Conservation (phyloP, 2,797 vertebrate genomes). For the Syndactyla subalaris region DNA sequence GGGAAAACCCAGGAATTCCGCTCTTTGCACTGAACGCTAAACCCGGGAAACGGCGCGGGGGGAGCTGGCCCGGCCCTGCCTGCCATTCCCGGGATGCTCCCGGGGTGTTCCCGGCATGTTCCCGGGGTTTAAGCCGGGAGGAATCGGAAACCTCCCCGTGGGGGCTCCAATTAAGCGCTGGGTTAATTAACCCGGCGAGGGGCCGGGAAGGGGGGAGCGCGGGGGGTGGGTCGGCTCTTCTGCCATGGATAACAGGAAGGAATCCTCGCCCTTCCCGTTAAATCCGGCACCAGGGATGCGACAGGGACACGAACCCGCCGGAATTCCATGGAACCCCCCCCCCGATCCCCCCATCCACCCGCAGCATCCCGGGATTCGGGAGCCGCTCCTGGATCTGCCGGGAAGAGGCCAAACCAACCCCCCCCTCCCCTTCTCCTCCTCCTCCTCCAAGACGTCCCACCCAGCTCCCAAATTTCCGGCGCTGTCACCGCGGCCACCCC, state of each 20-base stretch:
- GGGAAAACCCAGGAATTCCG: background rate
- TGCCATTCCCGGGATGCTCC: background rate
- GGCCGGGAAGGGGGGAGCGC: too few relatives aligned
- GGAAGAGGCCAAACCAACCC: too few relatives aligned
- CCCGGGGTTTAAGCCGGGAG: background rate
- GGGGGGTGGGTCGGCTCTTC: background rate
- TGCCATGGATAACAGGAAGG: background rate
- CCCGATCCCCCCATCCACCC: too few relatives aligned
- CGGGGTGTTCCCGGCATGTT: background rate
- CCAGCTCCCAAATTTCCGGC: too few relatives aligned
- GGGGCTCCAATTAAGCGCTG: background rate
- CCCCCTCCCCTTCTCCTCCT: too few relatives aligned
- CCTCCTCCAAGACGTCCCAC: too few relatives aligned
- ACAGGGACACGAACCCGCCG: too few relatives aligned
- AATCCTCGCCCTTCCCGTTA: background rate
- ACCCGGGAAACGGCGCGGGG: background rate
- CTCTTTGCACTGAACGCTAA: fast-evolving
- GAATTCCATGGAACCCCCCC: too few relatives aligned
- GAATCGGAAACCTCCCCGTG: background rate
- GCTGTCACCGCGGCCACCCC: too few relatives aligned
- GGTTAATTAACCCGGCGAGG: background rate
- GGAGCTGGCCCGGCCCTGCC: background rate
- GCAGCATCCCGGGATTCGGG: too few relatives aligned
- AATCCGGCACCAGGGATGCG: background rate
- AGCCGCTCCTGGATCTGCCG: too few relatives aligned